A percentile compares a stretch with the other conserved stretches of the same genome.
Evolutionary conservation across 2,113 vertebrate genomes (phyloP).

Genomic region (Trichechus manatus): DNA sequence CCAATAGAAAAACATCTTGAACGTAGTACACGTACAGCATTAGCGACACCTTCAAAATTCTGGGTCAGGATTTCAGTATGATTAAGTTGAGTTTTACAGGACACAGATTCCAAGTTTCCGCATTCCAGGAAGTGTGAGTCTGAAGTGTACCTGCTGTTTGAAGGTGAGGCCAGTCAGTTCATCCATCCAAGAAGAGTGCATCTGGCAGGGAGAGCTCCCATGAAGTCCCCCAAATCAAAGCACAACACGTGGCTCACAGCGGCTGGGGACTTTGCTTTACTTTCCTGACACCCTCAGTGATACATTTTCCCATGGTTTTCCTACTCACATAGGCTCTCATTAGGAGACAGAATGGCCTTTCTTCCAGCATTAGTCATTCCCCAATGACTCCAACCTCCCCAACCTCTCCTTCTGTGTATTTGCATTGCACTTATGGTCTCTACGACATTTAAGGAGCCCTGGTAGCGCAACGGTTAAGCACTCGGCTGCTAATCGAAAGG

Average conservation of each 20-base stretch:
- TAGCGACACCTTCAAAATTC: neutral
- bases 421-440: neutral
- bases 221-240: neutral
- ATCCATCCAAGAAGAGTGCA: neutral
- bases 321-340: neutral
- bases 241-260: fast-evolving
- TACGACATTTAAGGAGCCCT: no score
- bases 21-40: neutral
- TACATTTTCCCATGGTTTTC: neutral
- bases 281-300: neutral
- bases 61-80: neutral
- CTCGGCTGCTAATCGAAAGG: neutral
- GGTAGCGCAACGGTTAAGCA: neutral
- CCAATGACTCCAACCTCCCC: neutral
- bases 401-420: neutral
- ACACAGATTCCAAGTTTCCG: neutral
- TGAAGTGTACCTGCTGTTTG: neutral
- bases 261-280: neutral
- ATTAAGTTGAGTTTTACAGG: neutral
- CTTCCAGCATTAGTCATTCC: neutral
- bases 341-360: neutral
- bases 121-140: neutral
- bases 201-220: neutral
- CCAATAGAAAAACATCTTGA: constrained; percentile 34
- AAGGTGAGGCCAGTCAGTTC: neutral